Evolutionary conservation across 2,797 vertebrate species (phyloP), one percentile per base, ranked within the genome.

Genomic region (Pseudochaenichthys georgianus): DNA sequence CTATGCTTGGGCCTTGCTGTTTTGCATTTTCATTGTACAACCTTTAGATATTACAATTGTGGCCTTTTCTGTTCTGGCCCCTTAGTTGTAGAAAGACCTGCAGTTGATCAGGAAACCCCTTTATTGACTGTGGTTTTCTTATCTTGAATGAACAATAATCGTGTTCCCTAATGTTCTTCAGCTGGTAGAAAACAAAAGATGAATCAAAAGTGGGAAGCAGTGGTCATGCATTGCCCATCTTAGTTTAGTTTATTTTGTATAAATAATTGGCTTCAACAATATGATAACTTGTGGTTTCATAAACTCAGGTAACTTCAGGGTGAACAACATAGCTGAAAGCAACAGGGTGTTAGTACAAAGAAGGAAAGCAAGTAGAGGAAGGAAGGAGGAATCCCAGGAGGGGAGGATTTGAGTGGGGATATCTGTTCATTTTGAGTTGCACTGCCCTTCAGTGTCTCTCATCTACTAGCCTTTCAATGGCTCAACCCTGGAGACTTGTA

Each of bases 401-500:
- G 54, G 6, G 15, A 45, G 16, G 10, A 13, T 7, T 7, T 38
- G 34, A 34, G 34, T 34, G 28, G 50, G 34, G 46, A 51, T 46
- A 13, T 69, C 4, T 64, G 53, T 85, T 59, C 12, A 21, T 82
- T 7, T 7, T 38, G 34, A 71, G 69, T 23, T 15, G 45, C 17
- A 52, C 43, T 80, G 62, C 61, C 74, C 73, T 79, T 69, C 55
- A 41, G 55, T 58, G 64, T 73, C 65, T 63, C 60, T 70, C 1
- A 3, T 74, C 67, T 41, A 43, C 51, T 48, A 53, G 38, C 74
- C 68, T 82, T 51, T 48, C 59, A 52, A 17, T 72, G 59, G 34
- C 55, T 45, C 71, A 64, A 76, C 83, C 42, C 77, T 78, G 54
- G 79, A 78, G 86, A 84, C 64, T 68, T 46, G 46, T 43, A 51